Conservation (phyloP, 2,113 vertebrate species). For the Antennarius striatus region DNA sequence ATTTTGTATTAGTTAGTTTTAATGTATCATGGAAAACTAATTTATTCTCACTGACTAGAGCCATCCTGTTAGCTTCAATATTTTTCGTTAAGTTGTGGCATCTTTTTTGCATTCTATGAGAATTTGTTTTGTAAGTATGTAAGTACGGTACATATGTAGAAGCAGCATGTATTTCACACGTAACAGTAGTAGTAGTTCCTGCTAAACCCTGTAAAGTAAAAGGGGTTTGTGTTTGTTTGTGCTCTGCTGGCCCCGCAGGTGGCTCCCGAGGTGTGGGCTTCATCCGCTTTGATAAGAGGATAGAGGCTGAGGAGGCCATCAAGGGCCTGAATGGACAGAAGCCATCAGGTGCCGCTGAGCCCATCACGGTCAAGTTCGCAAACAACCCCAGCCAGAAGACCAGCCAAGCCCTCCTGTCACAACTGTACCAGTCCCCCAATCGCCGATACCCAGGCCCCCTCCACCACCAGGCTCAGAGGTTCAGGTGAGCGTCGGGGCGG, state of each 20-base stretch:
- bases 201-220: constrained; percentile 73
- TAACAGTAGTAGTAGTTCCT: not conserved
- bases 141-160: too few relatives aligned
- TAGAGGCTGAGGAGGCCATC: constrained; percentile 99
- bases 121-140: too few relatives aligned
- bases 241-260: constrained; percentile 87
- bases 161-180: not conserved
- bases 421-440: constrained; percentile 99
- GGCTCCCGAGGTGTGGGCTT: constrained; percentile 99
- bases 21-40: too few relatives aligned
- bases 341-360: constrained; percentile 97
- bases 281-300: constrained; percentile 99
- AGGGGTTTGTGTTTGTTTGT: constrained; percentile 74
- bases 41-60: too few relatives aligned
- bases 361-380: constrained; percentile 99
- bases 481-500: constrained; percentile 88
- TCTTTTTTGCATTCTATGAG: too few relatives aligned
- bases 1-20: too few relatives aligned
- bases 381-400: constrained; percentile 99
- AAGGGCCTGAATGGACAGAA: constrained; percentile 99
- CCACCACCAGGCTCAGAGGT: constrained; percentile 99
- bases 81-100: too few relatives aligned
- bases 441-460: constrained; percentile 98
- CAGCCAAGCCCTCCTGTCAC: constrained; percentile 98
- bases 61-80: too few relatives aligned